Base-by-base conservation (phyloP, 2,797 vertebrate genomes). In the Helicolenus hilgendorfi region DNA sequence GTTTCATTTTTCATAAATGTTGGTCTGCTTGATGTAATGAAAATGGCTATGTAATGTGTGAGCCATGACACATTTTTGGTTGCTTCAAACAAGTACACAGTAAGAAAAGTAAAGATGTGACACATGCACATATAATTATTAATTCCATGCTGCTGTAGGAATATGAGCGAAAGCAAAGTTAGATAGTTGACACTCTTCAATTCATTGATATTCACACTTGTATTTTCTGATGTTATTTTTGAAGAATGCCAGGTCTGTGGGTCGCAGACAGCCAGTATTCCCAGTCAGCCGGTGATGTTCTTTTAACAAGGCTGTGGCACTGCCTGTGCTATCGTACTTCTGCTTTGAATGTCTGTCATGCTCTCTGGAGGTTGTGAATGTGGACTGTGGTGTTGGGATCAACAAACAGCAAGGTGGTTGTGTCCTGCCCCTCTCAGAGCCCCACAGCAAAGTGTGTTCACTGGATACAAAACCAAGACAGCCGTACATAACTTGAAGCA, bases 321-420 rank as follows among this genome's bases (percentile, higher is more conserved):
- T 14, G 35, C 15, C 65, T 53, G 41, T n/a, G 20, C 36, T 7
- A 10, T 7, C 72, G 67, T 26, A 29, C 59, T 74, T 74, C n/a
- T n/a, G 41, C 78, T 85, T 53, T 76, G 4, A 79, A 70, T 79
- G 29, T 83, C 20, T 86, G 63, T 80, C 87, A 80, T 68, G 72
- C 73, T 81, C 58, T 70, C 58, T 76, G 45, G 80, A 80, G 73
- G 70, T 60, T 83, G 38, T 36, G 27, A 56, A 64, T 72, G 56
- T 79, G 55, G 71, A 67, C 70, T 59, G 20, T 31, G 38, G 58
- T 45, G 70, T 62, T 45, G 65, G 73, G 63, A 69, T 83, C 55
- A 45, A 87, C 49, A 81, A 83, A 78, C 72, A 70, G 65, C 62
- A 58, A 67, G 60, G 45, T 22, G 53, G 64, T 53, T 41, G 70